These are phyloP conservation scores for Hymenopus coronatus DNA, from an alignment of 2,888 invertebrate genomes.

Conservation along the genomic window DNA sequence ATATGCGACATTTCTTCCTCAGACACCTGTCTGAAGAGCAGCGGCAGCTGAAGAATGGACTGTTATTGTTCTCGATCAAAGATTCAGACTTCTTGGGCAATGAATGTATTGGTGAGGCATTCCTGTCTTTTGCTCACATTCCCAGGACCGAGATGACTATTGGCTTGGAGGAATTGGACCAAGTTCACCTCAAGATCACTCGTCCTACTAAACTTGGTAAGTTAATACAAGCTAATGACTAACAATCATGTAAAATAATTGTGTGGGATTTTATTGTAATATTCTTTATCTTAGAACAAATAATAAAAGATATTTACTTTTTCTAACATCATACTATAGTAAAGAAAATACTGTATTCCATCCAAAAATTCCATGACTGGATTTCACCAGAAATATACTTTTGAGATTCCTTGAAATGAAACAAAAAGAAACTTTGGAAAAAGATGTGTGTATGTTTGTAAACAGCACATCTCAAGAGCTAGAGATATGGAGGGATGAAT, in stretches of 20 bases:
- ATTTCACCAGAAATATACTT: too few relatives aligned
- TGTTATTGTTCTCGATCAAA: slow-evolving; percentile 87
- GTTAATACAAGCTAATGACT: slow-evolving; percentile 28
- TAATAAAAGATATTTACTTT: too few relatives aligned
- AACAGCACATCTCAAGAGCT: too few relatives aligned
- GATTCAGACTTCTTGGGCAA: slow-evolving; percentile 95
- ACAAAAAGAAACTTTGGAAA: too few relatives aligned
- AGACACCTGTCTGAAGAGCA: slow-evolving; percentile 74
- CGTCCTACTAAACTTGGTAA: slow-evolving; percentile 67
- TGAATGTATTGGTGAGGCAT: slow-evolving; percentile 94
- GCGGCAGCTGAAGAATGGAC: slow-evolving; percentile 62
- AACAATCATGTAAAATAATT: neutral
- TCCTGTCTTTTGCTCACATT: slow-evolving; percentile 75
- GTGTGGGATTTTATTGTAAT: too few relatives aligned
- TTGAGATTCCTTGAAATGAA: too few relatives aligned
- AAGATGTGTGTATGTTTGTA: too few relatives aligned
- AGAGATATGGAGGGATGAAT: too few relatives aligned
- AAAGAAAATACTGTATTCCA: too few relatives aligned
- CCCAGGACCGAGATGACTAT: slow-evolving; percentile 60
- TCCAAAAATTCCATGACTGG: too few relatives aligned
- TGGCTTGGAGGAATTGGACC: slow-evolving; percentile 59
- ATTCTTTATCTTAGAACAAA: too few relatives aligned
- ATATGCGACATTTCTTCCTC: slow-evolving; percentile 9
- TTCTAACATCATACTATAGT: too few relatives aligned
- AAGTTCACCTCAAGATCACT: slow-evolving; percentile 68